Evolutionary conservation across 2,888 invertebrate genomes (phyloP), one percentile per base, ranked within the genome.

Genomic region (Meghimatium bilineatum): DNA sequence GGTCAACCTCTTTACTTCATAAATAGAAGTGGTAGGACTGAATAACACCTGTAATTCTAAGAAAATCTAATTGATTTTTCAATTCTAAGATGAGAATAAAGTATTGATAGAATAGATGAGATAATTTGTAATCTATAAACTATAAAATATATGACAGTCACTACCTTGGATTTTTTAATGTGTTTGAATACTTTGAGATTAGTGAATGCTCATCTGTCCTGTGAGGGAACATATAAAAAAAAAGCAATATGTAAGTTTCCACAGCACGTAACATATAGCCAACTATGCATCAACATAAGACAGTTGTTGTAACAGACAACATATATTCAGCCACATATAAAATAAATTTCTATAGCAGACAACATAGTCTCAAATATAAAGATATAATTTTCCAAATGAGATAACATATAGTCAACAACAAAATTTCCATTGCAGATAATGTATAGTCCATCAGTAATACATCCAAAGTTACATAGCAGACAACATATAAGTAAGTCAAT

Each of bases 91-190:
- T 8, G 12, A 44, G 44, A 44, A 44, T 8, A 2, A 56, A 56
- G 23, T 29, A 63, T 8, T 8, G 12, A 29, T n/a, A 63, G 3
- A 29, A 63, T 63, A 6, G 23, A n/a, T 63, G 63, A 29, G 5
- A 63, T 63, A 63, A 23, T n/a, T 52, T 56, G 23, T 29, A 32
- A n/a, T 29, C 14, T 20, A 74, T 74, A 1, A 44, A 74, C 14
- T 49, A 44, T 10, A 74, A 14, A 32, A 32, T 49, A 29, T 75
- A 29, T 34, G 23, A 8, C 17, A 32, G 32, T 26, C 63, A 67
- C 80, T 80, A 80, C 80, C 80, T 80, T 80, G 69, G 71, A 80
- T 80, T 71, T 69, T 71, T 80, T 80, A 80, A 71, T 34, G 71
- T 71, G n/a, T 80, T 71, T 80, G 80, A 80, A 44, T 80, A 71